Base-by-base conservation (phyloP, 2,113 vertebrate species). In the Sylvia atricapilla region DNA sequence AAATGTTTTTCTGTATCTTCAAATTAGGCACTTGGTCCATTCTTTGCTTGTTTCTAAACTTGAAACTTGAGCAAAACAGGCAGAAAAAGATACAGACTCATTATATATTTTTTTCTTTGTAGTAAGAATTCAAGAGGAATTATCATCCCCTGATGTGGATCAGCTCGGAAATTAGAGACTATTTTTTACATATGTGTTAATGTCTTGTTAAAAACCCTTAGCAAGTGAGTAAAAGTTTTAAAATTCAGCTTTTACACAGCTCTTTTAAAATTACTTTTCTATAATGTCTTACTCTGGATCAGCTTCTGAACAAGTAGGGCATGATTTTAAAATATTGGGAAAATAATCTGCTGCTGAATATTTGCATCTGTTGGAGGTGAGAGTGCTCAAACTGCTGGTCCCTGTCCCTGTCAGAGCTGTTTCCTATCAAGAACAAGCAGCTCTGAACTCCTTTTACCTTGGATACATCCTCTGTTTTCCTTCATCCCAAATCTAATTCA, bases 401-500 rank as follows among this genome's bases (percentile, higher is more conserved):
- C 66, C 35, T 46, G 63, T n/a, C 18, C 52, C 64, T 70, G 24
- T 85, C 28, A 58, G 8, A 74, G 63, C 16, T 52, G 15, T 80
- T 74, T 69, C 8, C 0, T 62, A 28, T 25, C 59, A 67, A 75
- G 35, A 90, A 59, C 12, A 43, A 78, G 63, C 16, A 58, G 55
- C 73, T 74, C 83, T 55, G 52, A 88, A 70, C 33, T 62, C 67
- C 50, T 91, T 37, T 46, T 35, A 62, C 27, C 10, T 67, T 47
- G 86, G 83, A 50, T n/a, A 8, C 31, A 28, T n/a, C 59, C 56
- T 50, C 89, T 85, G 50, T 47, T 95, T 89, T 72, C 35, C 86
- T 84, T 90, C 53, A 73, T 70, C 83, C 55, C 85, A 95, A 90
- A 97, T 86, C 68, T 28, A 89, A 94, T 95, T 95, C 80, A 89